phyloP scores from a whole-genome alignment of 2,797 vertebrate genomes.

The Pelodytes ibericus region DNA sequence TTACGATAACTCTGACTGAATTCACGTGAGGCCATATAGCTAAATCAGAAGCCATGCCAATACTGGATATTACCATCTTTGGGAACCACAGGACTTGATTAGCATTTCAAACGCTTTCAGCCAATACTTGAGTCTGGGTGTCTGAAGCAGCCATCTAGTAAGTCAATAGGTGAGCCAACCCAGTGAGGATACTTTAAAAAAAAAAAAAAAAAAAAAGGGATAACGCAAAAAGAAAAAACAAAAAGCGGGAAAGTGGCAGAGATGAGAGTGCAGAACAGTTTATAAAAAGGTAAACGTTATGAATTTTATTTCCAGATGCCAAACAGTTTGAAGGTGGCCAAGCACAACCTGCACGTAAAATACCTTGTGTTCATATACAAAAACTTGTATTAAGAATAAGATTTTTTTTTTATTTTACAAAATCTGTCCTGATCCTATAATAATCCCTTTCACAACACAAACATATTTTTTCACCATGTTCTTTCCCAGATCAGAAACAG shows the following conservation, averaged over 20 bases:
- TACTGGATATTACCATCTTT: no score
- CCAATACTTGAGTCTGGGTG: no score
- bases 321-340: constrained; percentile 25
- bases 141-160: no score
- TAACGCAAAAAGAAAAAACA: background rate
- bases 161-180: no score
- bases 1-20: no score
- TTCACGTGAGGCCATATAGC: no score
- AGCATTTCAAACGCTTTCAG: no score
- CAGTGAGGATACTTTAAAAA: no score
- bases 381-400: constrained; percentile 66
- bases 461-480: constrained; percentile 80
- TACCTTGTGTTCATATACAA: constrained; percentile 81
- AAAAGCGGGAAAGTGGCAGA: background rate
- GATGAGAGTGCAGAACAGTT: background rate
- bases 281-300: constrained; percentile 14
- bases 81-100: no score
- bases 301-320: constrained; percentile 33
- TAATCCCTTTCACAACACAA: constrained; percentile 58
- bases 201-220: no score
- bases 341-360: constrained; percentile 77
- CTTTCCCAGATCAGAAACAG: constrained; percentile 79
- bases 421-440: background rate
- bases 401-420: background rate
- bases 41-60: no score